Evolutionary conservation across 2,797 vertebrate genomes (phyloP), one percentile per base, ranked within the genome.

Genomic region (Psittacula derbiana): DNA sequence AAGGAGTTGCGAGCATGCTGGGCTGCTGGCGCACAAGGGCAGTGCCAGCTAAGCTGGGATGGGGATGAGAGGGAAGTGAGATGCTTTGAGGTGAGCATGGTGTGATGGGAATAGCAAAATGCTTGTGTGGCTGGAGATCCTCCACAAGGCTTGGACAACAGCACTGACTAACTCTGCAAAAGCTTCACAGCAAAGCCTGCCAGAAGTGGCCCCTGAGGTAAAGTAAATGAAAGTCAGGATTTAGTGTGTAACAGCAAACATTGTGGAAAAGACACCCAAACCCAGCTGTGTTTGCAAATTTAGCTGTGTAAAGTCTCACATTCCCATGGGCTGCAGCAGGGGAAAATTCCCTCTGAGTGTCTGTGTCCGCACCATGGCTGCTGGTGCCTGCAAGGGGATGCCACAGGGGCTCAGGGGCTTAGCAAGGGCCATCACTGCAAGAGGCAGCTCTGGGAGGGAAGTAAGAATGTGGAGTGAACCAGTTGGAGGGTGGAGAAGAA

Each of bases 221-320:
- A 92, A 92, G 91, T 78, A 94, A 88, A 94, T 57, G 86, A 62
- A 95, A 64, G 69, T 41, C 2, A 10, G 84, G 92, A 94, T 94
- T 97, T 93, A 94, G 73, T 41, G 55, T 0, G 6, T 60, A 95
- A 81, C 40, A 30, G 92, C 93, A 94, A 95, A 96, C 91, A 95
- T 12, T 80, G 91, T 28, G 72, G 88, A 92, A 91, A 89, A 85
- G 84, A 61, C 69, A 61, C 52, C 84, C 70, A 46, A 75, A 38
- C 75, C 83, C 94, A 94, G 90, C 95, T 96, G 93, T 88, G 93
- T 96, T 92, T 95, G 92, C 89, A 72, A 83, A 91, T 72, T 91
- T 75, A 62, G 79, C 85, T 94, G 80, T 91, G 92, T 74, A 92
- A 93, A 96, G 93, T 86, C 89, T 94, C 82, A 58, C 84, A 40